Base-by-base conservation (phyloP, 2,113 vertebrate genomes). In the Balaeniceps rex region DNA sequence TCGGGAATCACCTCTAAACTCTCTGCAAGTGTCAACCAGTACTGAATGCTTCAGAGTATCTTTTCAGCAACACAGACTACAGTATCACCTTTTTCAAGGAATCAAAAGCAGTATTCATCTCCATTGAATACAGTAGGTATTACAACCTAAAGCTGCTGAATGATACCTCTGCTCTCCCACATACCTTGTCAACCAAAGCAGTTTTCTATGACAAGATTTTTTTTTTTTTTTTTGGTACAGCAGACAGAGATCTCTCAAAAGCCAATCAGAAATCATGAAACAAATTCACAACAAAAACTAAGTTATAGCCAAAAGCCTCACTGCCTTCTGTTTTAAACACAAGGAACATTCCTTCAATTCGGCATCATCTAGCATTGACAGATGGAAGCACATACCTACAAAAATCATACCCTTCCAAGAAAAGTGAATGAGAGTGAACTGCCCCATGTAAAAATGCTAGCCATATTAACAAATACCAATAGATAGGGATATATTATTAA, bases 241-340 rank as follows among this genome's bases (percentile, higher is more conserved):
- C 94, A 96, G 96, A 95, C 78, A 96, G 70, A 84, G 74, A 93
- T 83, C 25, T 92, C 95, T 89, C 72, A 91, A 94, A 97, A 95
- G 83, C 88, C 94, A 95, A 95, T 95, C 80, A 93, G 88, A 94
- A 95, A 95, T 40, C 65, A 82, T 88, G 83, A 96, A 91, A 93
- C 38, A 83, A 97, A 94, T 78, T 96, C 92, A 96, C 88, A 97
- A 95, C 88, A 97, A 96, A 97, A 97, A 55, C 72, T 87, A 96
- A 90, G 83, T 64, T 93, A 92, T 90, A 88, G 96, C 95, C 97
- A 97, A 97, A 93, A 96, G 86, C 69, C 52, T 94, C 69, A 52
- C 55, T 95, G 94, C 96, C 96, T 97, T 97, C 97, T 97, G 97
- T 94, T 97, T 94, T 92, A 90, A 97, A 88, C 95, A 96, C 97